These are phyloP conservation scores for Arizona elegans DNA, from an alignment of 2,113 vertebrate species.

Conservation along the genomic window DNA sequence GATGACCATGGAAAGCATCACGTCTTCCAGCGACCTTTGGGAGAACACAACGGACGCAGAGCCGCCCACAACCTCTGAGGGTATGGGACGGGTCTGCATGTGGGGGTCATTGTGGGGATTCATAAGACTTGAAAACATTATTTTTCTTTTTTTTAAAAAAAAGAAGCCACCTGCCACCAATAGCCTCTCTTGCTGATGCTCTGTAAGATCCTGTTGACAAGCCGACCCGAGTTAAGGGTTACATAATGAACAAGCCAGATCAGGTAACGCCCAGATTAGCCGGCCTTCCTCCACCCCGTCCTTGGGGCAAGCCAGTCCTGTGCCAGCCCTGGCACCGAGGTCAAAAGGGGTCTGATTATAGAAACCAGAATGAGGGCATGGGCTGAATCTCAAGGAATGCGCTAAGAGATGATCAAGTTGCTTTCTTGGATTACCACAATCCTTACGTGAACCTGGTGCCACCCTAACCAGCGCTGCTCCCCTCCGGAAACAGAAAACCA, in stretches of 20 bases:
- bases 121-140: not conserved
- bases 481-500: not conserved
- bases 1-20: slow-evolving; percentile 40
- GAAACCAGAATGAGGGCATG: too few relatives aligned
- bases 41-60: slow-evolving; percentile 20
- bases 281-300: not conserved
- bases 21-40: not conserved
- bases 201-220: not conserved
- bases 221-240: not conserved
- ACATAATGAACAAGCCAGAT: not conserved
- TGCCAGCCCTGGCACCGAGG: not conserved
- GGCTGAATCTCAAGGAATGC: not conserved
- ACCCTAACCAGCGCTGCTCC: not conserved
- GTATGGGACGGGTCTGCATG: slow-evolving; percentile 38
- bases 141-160: not conserved
- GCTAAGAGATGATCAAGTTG: not conserved
- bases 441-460: not conserved
- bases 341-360: not conserved
- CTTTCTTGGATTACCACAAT: not conserved
- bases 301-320: not conserved
- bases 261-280: slow-evolving; percentile 6
- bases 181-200: not conserved
- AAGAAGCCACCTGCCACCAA: not conserved
- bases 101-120: not conserved
- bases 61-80: slow-evolving; percentile 19